Percentiles rank a stretch among this genome's conserved stretches.
These are phyloP conservation scores for Andricus curvator DNA, from an alignment of 2,888 invertebrate genomes.

Conservation along the genomic window DNA sequence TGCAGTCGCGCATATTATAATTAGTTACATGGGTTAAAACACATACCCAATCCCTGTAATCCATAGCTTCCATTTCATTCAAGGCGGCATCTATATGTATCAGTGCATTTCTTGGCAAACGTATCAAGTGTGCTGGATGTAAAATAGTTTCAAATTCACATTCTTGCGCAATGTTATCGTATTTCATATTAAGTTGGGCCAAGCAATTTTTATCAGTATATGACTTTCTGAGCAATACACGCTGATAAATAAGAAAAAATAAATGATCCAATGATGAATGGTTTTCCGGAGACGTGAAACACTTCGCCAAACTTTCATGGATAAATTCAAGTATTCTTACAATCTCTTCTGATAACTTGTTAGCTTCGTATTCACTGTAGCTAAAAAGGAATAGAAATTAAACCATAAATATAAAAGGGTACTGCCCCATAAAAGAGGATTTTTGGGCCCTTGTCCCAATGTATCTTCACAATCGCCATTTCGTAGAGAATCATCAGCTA, in stretches of 20 bases:
- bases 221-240: slow-evolving; percentile 43
- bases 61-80: slow-evolving; percentile 93
- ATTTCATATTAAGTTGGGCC: slow-evolving; percentile 37
- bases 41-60: slow-evolving; percentile 92
- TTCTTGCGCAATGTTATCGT: slow-evolving; percentile 44
- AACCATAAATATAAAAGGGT: no score
- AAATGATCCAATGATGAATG: slow-evolving; percentile 83
- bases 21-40: slow-evolving; percentile 30
- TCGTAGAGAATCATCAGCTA: no score
- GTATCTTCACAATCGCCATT: no score
- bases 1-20: neutral
- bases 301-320: slow-evolving; percentile 81
- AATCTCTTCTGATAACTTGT: slow-evolving; percentile 77
- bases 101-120: slow-evolving; percentile 87
- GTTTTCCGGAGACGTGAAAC: slow-evolving; percentile 80
- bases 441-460: no score
- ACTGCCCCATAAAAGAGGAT: no score
- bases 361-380: slow-evolving; percentile 76
- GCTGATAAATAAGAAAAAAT: slow-evolving; percentile 76
- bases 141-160: slow-evolving; percentile 83
- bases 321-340: slow-evolving; percentile 81
- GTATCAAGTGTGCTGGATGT: slow-evolving; percentile 83
- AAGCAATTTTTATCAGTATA: slow-evolving; percentile 40
- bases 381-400: slow-evolving; percentile 67
- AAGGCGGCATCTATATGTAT: slow-evolving; percentile 92